These are phyloP conservation scores for Pangasius larnaudii DNA, from an alignment of 2,797 vertebrate species.

Conservation along the genomic window DNA sequence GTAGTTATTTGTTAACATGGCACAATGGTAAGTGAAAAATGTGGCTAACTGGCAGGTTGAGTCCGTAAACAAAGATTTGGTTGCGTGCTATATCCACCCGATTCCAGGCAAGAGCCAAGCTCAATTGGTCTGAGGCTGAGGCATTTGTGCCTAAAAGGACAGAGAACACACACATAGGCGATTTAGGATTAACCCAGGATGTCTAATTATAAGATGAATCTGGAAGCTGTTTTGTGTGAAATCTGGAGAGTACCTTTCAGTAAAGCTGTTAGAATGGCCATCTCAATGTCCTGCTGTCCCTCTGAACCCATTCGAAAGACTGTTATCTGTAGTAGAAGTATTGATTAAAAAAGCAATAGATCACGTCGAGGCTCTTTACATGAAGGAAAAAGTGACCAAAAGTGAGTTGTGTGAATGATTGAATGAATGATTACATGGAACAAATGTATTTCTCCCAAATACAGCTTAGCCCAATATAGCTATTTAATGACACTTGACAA, in stretches of 20 bases:
- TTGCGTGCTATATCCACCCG: constrained; percentile 97
- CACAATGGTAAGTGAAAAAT: background rate
- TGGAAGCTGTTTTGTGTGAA: background rate
- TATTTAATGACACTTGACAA: constrained; percentile 13
- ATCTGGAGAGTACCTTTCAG: constrained; percentile 86
- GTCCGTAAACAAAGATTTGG: constrained; percentile 97
- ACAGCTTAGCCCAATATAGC: background rate
- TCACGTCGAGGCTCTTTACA: background rate
- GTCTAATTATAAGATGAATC: background rate
- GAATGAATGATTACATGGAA: background rate
- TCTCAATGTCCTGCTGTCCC: constrained; percentile 95
- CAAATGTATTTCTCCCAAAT: background rate
- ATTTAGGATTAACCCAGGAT: background rate
- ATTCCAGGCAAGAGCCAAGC: constrained; percentile 97
- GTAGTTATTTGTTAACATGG: background rate
- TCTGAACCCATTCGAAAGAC: constrained; percentile 98
- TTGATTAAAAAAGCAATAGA: background rate
- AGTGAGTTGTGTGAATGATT: constrained; percentile 17
- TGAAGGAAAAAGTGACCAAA: background rate
- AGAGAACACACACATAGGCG: background rate
- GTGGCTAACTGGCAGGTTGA: constrained; percentile 91
- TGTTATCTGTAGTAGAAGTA: constrained; percentile 81
- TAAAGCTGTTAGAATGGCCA: constrained; percentile 95
- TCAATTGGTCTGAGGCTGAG: constrained; percentile 93
- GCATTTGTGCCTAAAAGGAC: constrained; percentile 88